Conservation (phyloP, 1,140 invertebrate genomes). For the Leucophenga varia region DNA sequence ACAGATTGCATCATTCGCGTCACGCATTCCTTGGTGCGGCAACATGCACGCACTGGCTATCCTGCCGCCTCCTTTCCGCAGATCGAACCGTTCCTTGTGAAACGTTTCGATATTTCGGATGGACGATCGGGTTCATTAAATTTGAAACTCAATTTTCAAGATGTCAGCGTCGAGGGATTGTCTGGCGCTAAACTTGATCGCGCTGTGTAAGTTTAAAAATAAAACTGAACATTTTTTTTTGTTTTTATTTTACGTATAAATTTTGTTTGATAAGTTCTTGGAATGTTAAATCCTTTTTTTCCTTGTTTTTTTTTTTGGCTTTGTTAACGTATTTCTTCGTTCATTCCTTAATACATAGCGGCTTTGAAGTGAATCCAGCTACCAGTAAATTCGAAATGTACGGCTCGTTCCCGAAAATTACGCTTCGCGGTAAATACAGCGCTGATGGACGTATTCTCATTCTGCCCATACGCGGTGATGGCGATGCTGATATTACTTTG, state of each 20-base stretch:
- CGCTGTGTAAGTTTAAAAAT: conserved; percentile 39
- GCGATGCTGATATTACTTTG: conserved; percentile 48
- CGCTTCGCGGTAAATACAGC: conserved; percentile 42
- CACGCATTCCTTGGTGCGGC: conserved; percentile 28
- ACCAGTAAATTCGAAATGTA: conserved; percentile 53
- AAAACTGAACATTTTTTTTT: neutral
- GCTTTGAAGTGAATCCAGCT: conserved; percentile 39
- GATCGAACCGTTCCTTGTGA: conserved; percentile 44
- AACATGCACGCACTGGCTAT: conserved; percentile 39
- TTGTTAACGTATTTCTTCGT: neutral
- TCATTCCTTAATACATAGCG: conserved; percentile 23
- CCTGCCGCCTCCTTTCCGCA: conserved; percentile 38
- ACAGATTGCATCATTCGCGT: conserved; percentile 41
- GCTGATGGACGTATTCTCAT: conserved; percentile 51
- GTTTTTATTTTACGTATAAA: neutral
- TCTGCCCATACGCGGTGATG: conserved; percentile 49
- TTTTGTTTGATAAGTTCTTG: neutral
- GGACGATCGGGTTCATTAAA: conserved; percentile 41
- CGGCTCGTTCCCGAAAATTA: conserved; percentile 41
- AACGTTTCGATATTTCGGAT: conserved; percentile 45
- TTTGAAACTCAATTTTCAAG: conserved; percentile 45
- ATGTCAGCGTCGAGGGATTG: conserved; percentile 46
- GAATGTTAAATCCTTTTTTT: neutral
- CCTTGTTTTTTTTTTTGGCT: neutral
- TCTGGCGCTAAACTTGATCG: conserved; percentile 50